Conservation (phyloP, 1,140 invertebrate species). For the Zaprionus ghesquierei region DNA sequence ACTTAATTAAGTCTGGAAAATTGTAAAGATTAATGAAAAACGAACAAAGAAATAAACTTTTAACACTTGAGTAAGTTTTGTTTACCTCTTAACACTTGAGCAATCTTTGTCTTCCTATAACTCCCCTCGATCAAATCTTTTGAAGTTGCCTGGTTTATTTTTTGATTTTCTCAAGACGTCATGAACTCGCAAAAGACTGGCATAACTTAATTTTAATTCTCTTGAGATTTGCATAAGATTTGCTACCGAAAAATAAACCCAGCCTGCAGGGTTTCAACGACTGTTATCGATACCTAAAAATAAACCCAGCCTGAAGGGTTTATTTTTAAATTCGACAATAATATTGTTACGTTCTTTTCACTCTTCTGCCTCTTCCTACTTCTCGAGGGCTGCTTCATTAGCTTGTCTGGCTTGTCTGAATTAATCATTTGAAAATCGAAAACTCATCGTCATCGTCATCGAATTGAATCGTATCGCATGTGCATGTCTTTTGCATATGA, state of each 20-base stretch:
- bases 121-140: neutral
- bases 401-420: neutral
- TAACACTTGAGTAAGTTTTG: neutral
- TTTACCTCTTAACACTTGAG: neutral
- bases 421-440: neutral
- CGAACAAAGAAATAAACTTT: neutral
- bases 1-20: neutral
- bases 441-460: neutral
- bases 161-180: neutral
- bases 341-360: neutral
- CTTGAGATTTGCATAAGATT: neutral
- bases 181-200: neutral
- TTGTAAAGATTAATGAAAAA: neutral
- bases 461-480: conserved; percentile 1
- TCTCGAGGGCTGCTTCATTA: neutral
- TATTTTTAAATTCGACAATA: neutral
- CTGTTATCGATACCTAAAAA: conserved; percentile 2
- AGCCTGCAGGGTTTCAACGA: neutral
- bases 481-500: conserved; percentile 14
- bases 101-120: neutral
- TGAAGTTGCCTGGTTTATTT: neutral
- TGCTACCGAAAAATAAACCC: neutral
- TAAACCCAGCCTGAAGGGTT: neutral
- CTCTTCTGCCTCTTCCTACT: neutral
- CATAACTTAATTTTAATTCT: neutral